These are phyloP conservation scores for Campylorhamphus procurvoides DNA, from an alignment of 2,113 vertebrate species.

Conservation along the genomic window DNA sequence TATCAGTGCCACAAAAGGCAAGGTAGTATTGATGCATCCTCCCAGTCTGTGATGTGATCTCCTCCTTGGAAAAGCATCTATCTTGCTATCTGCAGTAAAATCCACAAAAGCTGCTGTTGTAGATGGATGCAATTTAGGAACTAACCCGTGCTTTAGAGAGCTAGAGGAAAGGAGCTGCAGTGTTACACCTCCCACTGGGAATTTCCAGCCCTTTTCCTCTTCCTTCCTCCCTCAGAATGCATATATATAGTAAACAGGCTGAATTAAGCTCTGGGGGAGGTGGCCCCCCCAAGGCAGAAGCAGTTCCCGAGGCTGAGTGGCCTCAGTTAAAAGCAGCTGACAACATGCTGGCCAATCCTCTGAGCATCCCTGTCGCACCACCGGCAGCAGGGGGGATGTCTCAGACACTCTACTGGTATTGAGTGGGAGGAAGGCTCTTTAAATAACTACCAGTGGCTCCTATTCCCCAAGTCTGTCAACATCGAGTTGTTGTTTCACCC, in stretches of 20 bases:
- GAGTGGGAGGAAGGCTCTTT: conserved; percentile 49
- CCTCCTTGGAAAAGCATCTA: background rate
- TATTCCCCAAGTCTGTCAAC: background rate
- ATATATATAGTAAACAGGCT: background rate
- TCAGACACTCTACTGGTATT: background rate
- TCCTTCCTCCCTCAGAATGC: conserved; percentile 44
- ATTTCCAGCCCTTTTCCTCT: conserved; percentile 53
- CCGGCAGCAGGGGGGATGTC: background rate
- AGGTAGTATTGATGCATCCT: background rate
- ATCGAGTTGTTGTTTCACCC: background rate
- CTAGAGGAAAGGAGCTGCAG: background rate
- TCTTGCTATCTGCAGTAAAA: background rate
- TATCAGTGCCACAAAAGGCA: background rate
- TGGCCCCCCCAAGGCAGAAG: background rate
- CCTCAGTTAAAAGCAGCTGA: conserved; percentile 16
- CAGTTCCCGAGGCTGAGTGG: background rate
- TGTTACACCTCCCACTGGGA: conserved; percentile 21
- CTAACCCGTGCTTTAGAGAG: background rate
- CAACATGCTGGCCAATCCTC: conserved; percentile 4
- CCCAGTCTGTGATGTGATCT: background rate
- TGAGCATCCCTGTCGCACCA: background rate
- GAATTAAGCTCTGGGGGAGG: background rate
- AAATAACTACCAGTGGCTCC: conserved; percentile 26
- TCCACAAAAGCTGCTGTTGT: background rate
- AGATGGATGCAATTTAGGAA: background rate